These are phyloP conservation scores for Branchellion lobata DNA, from an alignment of 2,888 invertebrate genomes.

Conservation along the genomic window DNA sequence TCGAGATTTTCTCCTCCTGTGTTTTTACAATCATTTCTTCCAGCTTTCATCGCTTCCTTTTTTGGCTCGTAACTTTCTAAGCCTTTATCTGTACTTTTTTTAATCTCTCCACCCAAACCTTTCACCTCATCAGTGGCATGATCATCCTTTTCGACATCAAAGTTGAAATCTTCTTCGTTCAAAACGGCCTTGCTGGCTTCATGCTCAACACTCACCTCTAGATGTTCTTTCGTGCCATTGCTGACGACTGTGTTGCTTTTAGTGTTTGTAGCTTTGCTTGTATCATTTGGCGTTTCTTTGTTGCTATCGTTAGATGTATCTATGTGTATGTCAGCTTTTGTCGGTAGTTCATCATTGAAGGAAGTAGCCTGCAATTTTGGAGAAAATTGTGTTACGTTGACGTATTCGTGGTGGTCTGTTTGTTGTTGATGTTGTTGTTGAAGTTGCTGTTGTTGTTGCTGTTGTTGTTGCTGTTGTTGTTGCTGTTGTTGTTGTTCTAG, in stretches of 20 bases:
- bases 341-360: not conserved
- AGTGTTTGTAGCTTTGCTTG: too few relatives aligned
- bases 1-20: too few relatives aligned
- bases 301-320: too few relatives aligned
- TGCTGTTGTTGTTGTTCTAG: not conserved
- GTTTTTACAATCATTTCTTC: too few relatives aligned
- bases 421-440: not conserved
- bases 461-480: not conserved
- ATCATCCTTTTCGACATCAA: slow-evolving; percentile 13
- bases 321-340: too few relatives aligned
- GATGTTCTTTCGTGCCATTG: not conserved
- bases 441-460: not conserved
- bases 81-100: not conserved
- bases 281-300: too few relatives aligned
- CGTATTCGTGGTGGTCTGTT: slow-evolving; percentile 34
- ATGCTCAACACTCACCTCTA: not conserved
- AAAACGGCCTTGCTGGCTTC: slow-evolving; percentile 11
- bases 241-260: too few relatives aligned
- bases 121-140: not conserved
- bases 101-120: too few relatives aligned
- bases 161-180: slow-evolving; percentile 36
- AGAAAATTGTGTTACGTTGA: slow-evolving; percentile 24
- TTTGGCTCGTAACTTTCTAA: slow-evolving; percentile 5
- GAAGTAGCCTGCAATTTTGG: not conserved
- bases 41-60: not conserved